These are phyloP conservation scores for Tethea ocularis DNA, from an alignment of 2,888 invertebrate genomes.

Conservation along the genomic window DNA sequence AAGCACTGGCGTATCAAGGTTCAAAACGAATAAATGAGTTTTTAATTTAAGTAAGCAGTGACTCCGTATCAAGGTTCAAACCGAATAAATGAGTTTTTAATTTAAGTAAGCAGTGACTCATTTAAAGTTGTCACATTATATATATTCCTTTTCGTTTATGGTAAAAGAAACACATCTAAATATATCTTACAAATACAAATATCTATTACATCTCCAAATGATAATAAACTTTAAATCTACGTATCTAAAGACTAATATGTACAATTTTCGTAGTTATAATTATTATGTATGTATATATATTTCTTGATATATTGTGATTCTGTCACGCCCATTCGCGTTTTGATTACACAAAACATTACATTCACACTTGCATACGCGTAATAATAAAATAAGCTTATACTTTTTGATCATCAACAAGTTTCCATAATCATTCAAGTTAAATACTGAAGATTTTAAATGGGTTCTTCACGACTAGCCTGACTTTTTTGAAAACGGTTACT, in stretches of 20 bases:
- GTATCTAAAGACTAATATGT: constrained; percentile 63
- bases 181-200: constrained; percentile 72
- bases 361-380: constrained; percentile 2
- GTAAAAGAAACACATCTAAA: constrained; percentile 77
- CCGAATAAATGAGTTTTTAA: too few relatives aligned
- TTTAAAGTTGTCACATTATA: background rate
- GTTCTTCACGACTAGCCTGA: too few relatives aligned
- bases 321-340: constrained; percentile 20
- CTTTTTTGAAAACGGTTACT: too few relatives aligned
- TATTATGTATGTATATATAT: constrained; percentile 33
- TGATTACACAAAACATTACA: background rate
- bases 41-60: too few relatives aligned
- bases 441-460: too few relatives aligned
- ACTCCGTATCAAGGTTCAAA: too few relatives aligned
- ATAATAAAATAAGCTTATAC: background rate
- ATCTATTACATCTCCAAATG: constrained; percentile 62
- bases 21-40: too few relatives aligned
- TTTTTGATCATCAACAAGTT: background rate
- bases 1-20: too few relatives aligned
- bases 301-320: constrained; percentile 52
- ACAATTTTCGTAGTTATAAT: constrained; percentile 58
- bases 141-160: constrained; percentile 35
- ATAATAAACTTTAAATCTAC: constrained; percentile 61
- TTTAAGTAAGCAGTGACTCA: background rate
- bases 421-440: background rate